Conservation (phyloP, 2,888 invertebrate species). For the Aplocera efformata region DNA sequence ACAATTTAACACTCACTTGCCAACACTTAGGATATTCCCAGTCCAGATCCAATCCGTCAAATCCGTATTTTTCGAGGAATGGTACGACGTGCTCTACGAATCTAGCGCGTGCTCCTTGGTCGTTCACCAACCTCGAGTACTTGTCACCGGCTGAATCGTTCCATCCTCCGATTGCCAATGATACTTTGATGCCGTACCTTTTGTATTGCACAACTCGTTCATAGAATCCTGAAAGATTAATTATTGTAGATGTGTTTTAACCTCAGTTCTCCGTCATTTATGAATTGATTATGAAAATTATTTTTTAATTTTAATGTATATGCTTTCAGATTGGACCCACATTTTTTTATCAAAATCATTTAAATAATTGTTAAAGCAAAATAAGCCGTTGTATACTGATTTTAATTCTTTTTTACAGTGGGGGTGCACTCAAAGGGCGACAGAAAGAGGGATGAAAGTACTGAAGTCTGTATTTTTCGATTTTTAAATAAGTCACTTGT, state of each 20-base stretch:
- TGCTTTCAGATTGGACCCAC: too few species aligned
- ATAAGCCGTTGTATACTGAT: too few species aligned
- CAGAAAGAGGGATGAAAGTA: too few species aligned
- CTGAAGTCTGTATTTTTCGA: too few species aligned
- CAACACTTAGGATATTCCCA: slow-evolving; percentile 97
- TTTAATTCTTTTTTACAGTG: too few species aligned
- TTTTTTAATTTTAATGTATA: too few species aligned
- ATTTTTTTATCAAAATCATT: too few species aligned
- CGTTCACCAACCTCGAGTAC: slow-evolving; percentile 91
- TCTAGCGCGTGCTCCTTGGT: slow-evolving; percentile 84
- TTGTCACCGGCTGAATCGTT: slow-evolving; percentile 95
- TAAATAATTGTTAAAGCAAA: too few species aligned
- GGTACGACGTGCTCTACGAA: slow-evolving; percentile 88
- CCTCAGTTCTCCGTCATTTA: slow-evolving; percentile 1
- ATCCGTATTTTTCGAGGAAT: slow-evolving; percentile 89
- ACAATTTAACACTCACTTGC: slow-evolving; percentile 75
- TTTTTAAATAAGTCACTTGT: too few species aligned
- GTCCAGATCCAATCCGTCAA: slow-evolving; percentile 96
- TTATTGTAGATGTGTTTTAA: background rate
- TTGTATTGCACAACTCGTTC: slow-evolving; percentile 90
- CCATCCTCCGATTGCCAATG: slow-evolving; percentile 96
- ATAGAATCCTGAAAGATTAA: slow-evolving; percentile 84
- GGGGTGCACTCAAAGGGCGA: too few species aligned
- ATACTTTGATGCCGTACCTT: slow-evolving; percentile 89
- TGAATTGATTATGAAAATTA: too few species aligned